Evolutionary conservation across 2,797 vertebrate genomes (phyloP).

Genomic region (Bradypodion pumilum): DNA sequence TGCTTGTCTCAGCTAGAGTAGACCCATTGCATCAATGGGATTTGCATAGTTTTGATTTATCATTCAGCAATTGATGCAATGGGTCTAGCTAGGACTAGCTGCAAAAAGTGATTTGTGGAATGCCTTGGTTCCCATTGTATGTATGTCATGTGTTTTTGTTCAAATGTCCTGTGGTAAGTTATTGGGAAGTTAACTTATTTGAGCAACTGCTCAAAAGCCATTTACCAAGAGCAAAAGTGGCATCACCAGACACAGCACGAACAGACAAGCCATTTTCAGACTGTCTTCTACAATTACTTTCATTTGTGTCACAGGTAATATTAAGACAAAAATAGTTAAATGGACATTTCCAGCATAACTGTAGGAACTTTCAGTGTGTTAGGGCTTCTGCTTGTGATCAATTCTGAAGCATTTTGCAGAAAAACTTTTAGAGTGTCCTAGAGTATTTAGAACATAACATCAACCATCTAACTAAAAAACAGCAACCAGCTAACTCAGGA

Average conservation of each 20-base stretch:
- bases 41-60: too few species aligned
- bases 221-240: not conserved
- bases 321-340: too few species aligned
- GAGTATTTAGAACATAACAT: not conserved
- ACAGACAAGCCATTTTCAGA: not conserved
- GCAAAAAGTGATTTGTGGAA: not conserved
- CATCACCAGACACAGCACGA: not conserved
- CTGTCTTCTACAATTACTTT: too few species aligned
- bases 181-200: too few species aligned
- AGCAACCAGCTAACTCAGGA: not conserved
- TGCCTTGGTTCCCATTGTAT: not conserved
- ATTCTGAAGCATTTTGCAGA: constrained; percentile 11
- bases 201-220: not conserved
- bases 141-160: not conserved
- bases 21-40: too few species aligned
- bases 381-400: not conserved
- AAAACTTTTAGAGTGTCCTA: not conserved
- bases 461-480: not conserved
- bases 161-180: not conserved
- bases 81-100: too few species aligned
- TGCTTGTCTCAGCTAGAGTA: too few species aligned
- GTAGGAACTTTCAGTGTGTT: not conserved
- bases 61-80: too few species aligned
- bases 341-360: not conserved
- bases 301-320: not conserved